A percentile compares a stretch with the other conserved stretches of the same genome.
Evolutionary conservation across 2,888 invertebrate genomes (phyloP).

Genomic region (Amorpha juglandis): DNA sequence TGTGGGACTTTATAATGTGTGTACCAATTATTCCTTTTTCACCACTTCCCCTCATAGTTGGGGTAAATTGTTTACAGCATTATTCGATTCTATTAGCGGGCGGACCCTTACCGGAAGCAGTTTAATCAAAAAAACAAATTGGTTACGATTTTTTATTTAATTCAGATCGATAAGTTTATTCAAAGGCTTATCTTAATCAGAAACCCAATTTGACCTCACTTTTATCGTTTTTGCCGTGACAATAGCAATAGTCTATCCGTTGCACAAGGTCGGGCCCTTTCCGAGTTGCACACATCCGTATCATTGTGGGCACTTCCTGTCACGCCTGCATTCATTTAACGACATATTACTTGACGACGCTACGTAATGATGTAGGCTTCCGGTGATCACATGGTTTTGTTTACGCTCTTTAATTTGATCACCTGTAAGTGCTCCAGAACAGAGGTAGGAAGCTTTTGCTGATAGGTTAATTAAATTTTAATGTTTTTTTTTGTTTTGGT

Average conservation of each 20-base stretch:
- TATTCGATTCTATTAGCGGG: not conserved
- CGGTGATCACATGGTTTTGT: constrained; percentile 24
- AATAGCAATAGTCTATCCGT: constrained; percentile 27
- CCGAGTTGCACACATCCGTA: constrained; percentile 67
- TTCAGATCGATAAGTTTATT: constrained; percentile 1
- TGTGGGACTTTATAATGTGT: not conserved
- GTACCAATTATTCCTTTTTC: not conserved
- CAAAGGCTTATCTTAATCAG: constrained; percentile 32
- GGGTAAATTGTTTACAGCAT: not conserved
- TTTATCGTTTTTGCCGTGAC: constrained; percentile 26
- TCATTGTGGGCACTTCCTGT: constrained; percentile 72
- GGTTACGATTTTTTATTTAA: not conserved
- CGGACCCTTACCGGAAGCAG: not conserved
- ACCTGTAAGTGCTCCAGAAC: not conserved
- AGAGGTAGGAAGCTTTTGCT: not conserved
- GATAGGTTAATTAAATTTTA: not conserved
- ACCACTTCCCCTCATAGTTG: not conserved
- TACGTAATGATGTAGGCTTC: constrained; percentile 17
- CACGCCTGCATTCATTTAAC: constrained; percentile 71
- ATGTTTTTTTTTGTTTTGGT: not conserved
- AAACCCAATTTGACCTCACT: constrained; percentile 30
- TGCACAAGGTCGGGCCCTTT: constrained; percentile 71
- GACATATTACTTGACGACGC: constrained; percentile 42
- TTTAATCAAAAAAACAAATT: not conserved
- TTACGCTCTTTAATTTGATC: constrained; percentile 22